Percentiles rank a stretch among this genome's conserved stretches.
Conservation (phyloP, 92 coral and sea anemone species). For the Micromussa lordhowensis region DNA sequence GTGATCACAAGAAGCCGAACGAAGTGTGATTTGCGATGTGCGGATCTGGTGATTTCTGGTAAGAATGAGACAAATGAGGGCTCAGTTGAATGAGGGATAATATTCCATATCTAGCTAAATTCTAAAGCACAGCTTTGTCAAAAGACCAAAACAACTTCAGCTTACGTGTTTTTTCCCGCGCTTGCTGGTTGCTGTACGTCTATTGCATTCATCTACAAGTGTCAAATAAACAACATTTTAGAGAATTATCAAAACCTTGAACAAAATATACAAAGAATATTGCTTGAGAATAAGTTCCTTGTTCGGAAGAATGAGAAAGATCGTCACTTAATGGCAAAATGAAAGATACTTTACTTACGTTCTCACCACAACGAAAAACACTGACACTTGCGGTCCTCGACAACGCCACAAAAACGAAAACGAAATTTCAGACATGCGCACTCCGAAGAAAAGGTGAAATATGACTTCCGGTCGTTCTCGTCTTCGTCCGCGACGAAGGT, state of each 20-base stretch:
- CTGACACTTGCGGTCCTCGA: conserved; percentile 29
- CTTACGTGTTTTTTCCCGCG: conserved; percentile 35
- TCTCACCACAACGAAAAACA: conserved; percentile 31
- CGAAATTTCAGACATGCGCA: conserved; percentile 23
- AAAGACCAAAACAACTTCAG: conserved; percentile 27
- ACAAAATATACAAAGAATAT: neutral
- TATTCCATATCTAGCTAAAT: conserved; percentile 31
- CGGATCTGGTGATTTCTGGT: conserved; percentile 16
- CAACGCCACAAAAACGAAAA: conserved; percentile 40
- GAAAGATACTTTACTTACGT: conserved; percentile 31
- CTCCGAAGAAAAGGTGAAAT: conserved; percentile 22
- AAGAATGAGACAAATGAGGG: conserved; percentile 28
- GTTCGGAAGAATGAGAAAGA: conserved; percentile 26
- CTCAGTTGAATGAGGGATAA: conserved; percentile 24
- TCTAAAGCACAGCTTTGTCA: conserved; percentile 33
- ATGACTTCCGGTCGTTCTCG: conserved; percentile 52
- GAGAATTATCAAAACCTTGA: neutral
- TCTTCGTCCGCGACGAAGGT: conserved; percentile 35
- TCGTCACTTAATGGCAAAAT: conserved; percentile 30
- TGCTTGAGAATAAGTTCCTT: conserved; percentile 25
- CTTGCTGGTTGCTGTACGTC: conserved; percentile 26
- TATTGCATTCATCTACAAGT: no score
- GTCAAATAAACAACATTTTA: conserved; percentile 10
- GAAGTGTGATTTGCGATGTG: conserved; percentile 31
- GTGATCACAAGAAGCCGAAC: conserved; percentile 25